Evolutionary conservation across 2,797 vertebrate species (phyloP), one percentile per base, ranked within the genome.

Genomic region (Poecilia gillii): DNA sequence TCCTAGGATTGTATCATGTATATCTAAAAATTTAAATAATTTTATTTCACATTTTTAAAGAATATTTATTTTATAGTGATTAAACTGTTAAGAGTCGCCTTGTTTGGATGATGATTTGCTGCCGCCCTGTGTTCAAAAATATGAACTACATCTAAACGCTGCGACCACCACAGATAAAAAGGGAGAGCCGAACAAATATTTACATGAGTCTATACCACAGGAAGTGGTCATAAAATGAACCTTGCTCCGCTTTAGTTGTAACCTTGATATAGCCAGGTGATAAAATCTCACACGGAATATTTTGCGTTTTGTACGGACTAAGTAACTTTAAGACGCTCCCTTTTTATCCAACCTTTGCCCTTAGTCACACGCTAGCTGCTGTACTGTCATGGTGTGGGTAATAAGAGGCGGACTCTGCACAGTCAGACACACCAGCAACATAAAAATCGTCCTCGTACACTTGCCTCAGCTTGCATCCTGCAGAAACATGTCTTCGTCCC

Each of bases 271-370:
- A 18, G 18, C 8, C 0, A 14, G 25, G 8, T 13, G 0, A 9
- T 64, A 76, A 4, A 46, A 57, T 28, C 2, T 20, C 1, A 1
- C 12, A 2, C 5, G 46, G 0, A 5, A 39, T 0, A 64, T 7
- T 12, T 49, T 88, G 0, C 79, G 84, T 81, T 86, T 85, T 74
- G 4, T 23, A 3, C 3, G 4, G 2, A 47, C 39, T 33, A 7
- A 0, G 72, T 81, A 84, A 90, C 79, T 95, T 92, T 41, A 13
- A 81, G 81, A 91, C 94, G 79, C 73, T 94, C 91, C 93, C 95
- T 90, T n/a, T 59, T 12, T 14, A n/a, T 7, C 6, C 79, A 84
- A 85, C 86, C 89, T 90, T 87, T 92, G 78, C 18, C 79, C 91
- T 49, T 23, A 46, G n/a, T n/a, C 43, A 46, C 12, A 11, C 39